phyloP scores from a whole-genome alignment of 2,797 vertebrate species.

The Hypotaenidia okinawae region DNA sequence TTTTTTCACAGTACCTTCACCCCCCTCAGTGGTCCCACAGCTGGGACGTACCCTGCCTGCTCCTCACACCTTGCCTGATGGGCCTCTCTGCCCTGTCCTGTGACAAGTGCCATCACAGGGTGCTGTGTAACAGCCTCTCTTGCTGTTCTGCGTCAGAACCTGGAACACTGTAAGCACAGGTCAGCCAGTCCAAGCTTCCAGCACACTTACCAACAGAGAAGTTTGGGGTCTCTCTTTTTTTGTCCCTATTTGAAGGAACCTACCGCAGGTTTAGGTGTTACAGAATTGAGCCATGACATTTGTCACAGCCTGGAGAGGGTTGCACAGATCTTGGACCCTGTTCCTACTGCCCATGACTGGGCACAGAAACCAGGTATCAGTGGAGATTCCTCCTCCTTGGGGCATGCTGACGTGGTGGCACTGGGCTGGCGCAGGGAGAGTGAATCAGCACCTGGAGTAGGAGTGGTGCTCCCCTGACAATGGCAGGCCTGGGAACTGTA shows the following conservation, averaged over 20 bases:
- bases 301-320: neutral
- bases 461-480: constrained; percentile 2
- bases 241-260: neutral
- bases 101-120: accelerated
- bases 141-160: neutral
- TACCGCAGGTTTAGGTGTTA: neutral
- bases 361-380: neutral
- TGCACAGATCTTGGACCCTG: neutral
- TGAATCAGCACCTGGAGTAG: neutral
- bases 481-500: constrained; percentile 4
- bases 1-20: neutral
- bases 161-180: neutral
- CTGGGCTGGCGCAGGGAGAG: accelerated
- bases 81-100: neutral
- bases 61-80: neutral
- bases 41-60: accelerated
- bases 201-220: neutral
- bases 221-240: neutral
- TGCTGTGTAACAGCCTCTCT: neutral
- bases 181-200: neutral
- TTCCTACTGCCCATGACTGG: neutral
- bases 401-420: constrained; percentile 16
- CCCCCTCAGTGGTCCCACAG: accelerated
- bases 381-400: neutral
- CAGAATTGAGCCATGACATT: neutral